These are phyloP conservation scores for Tachysurus fulvidraco DNA, from an alignment of 2,113 vertebrate genomes.

Conservation along the genomic window DNA sequence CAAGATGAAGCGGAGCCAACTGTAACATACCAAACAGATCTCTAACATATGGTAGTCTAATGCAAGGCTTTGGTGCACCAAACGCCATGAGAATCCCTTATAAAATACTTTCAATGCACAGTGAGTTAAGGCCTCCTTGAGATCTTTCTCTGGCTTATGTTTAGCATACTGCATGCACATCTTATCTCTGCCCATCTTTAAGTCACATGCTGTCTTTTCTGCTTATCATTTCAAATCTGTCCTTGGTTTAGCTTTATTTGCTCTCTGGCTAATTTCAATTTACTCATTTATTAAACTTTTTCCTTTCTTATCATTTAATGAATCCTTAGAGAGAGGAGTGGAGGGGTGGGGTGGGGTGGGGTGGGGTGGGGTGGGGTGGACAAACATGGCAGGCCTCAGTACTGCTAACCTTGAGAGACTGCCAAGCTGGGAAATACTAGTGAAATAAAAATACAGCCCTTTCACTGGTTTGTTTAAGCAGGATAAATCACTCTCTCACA, in stretches of 20 bases:
- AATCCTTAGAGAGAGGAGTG: background rate
- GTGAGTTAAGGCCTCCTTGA: background rate
- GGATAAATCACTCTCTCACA: slow-evolving; percentile 59
- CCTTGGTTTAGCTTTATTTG: background rate
- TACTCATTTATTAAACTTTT: slow-evolving; percentile 24
- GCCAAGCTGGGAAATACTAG: slow-evolving; percentile 51
- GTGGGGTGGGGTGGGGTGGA: too few species aligned
- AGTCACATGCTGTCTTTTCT: background rate
- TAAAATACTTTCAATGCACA: background rate
- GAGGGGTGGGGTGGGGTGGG: background rate
- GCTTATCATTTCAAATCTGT: slow-evolving; percentile 8
- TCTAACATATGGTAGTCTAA: background rate
- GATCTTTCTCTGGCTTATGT: background rate
- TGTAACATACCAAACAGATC: background rate
- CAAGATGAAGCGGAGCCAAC: background rate
- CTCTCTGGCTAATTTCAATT: background rate
- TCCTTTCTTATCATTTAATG: slow-evolving; percentile 20
- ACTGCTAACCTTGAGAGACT: slow-evolving; percentile 64
- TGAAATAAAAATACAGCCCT: slow-evolving; percentile 61
- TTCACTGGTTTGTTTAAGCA: slow-evolving; percentile 66
- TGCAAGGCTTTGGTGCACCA: background rate
- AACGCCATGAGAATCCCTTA: background rate
- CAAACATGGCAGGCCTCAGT: background rate
- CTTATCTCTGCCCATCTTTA: background rate
- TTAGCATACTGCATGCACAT: background rate